Evolutionary conservation across 2,113 vertebrate species (phyloP).

Genomic region (Falcunculus frontatus): DNA sequence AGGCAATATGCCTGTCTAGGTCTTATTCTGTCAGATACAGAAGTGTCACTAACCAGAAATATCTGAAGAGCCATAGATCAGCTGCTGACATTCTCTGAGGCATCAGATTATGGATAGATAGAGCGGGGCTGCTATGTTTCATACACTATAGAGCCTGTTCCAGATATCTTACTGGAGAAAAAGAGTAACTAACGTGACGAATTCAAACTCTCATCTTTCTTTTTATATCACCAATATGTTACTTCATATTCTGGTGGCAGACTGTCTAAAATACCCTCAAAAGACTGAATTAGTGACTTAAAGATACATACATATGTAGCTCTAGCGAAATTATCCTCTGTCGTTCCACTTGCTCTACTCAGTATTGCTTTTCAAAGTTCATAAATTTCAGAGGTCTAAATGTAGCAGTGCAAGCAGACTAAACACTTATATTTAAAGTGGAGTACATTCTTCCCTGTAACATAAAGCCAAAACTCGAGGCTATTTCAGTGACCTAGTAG

Average conservation of each 20-base stretch:
- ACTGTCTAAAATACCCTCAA: not conserved
- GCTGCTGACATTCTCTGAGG: not conserved
- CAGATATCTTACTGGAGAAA: not conserved
- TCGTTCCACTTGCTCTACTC: not conserved
- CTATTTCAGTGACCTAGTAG: not conserved
- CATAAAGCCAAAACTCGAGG: not conserved
- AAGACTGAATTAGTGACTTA: not conserved
- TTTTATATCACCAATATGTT: not conserved
- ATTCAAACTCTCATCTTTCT: not conserved
- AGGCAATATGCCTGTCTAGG: not conserved
- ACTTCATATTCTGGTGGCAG: not conserved
- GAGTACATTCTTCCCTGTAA: not conserved
- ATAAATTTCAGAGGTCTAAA: conserved; percentile 8
- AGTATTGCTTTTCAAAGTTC: not conserved
- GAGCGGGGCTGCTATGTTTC: not conserved
- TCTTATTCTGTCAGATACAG: not conserved
- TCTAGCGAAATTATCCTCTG: not conserved
- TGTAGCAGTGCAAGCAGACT: not conserved
- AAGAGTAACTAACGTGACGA: not conserved
- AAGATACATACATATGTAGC: not conserved
- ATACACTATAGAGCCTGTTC: not conserved
- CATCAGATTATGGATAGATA: not conserved
- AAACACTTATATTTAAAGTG: not conserved
- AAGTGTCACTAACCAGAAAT: not conserved
- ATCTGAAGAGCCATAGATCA: not conserved